These are phyloP conservation scores for Clarias macrocephalus DNA, from an alignment of 2,113 vertebrate genomes.

Conservation along the genomic window DNA sequence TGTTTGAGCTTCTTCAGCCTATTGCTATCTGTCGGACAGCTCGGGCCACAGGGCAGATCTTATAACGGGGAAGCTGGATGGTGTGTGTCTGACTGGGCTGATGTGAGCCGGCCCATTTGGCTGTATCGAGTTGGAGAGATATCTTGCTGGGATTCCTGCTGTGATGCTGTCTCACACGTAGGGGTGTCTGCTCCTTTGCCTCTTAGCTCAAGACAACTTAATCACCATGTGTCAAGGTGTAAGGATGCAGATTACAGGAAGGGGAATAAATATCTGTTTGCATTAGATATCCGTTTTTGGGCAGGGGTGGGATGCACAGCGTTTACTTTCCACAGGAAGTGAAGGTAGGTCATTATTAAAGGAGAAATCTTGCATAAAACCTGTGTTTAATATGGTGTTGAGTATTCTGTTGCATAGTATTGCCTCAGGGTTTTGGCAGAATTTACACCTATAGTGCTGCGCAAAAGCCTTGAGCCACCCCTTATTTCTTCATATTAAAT, in stretches of 20 bases:
- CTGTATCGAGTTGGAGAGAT: constrained; percentile 15
- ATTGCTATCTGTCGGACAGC: not conserved
- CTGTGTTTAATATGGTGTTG: not conserved
- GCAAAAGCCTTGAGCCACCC: no score
- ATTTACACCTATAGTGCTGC: not conserved
- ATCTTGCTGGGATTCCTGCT: constrained; percentile 49
- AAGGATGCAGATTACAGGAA: constrained; percentile 47
- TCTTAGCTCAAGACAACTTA: constrained; percentile 52
- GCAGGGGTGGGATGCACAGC: not conserved
- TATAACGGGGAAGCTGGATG: constrained; percentile 1
- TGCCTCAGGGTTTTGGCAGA: not conserved
- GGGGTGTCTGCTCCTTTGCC: constrained; percentile 41
- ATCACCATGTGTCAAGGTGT: constrained; percentile 45
- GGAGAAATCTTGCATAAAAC: not conserved
- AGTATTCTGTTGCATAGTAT: not conserved
- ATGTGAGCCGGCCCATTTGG: constrained; percentile 24
- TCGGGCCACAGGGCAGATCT: constrained; percentile 26
- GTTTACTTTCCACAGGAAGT: not conserved
- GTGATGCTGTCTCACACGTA: constrained; percentile 32
- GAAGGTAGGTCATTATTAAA: not conserved
- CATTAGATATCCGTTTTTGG: constrained; percentile 8
- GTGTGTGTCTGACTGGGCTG: constrained; percentile 8
- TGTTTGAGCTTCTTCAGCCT: constrained; percentile 19
- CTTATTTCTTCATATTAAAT: no score
- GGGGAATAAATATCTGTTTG: constrained; percentile 20